Base-by-base conservation (phyloP, 2,113 vertebrate genomes). In the Puffinus mauretanicus region DNA sequence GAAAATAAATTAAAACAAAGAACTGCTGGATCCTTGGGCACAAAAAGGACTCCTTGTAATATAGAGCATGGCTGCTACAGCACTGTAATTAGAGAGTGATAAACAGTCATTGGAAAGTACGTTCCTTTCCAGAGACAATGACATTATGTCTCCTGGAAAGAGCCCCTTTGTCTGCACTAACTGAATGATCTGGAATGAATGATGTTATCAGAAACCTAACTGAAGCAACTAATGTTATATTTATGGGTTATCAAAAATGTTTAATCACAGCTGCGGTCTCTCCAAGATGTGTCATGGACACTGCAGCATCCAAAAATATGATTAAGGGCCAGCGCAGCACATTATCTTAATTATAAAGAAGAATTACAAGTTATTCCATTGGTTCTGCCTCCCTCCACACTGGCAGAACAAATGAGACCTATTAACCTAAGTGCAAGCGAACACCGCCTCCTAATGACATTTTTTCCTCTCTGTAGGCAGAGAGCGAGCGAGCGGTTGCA, bases 1-100 rank as follows among this genome's bases (percentile, higher is more conserved):
- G 96, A 98, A 98, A 98, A 98, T 98, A 98, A 98, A 98, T 98
- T 98, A 98, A 98, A 98, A 98, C 98, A 98, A 98, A 98, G 97
- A 97, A 95, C 96, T 97, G 96, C 94, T 97, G 91, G 88, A 97
- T 98, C 95, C 94, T 96, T 97, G 94, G 86, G 64, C 94, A 96
- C 95, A 97, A 97, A 97, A 96, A 95, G 95, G 95, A 93, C 93
- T 96, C 66, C 96, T 97, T 96, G 88, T 97, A 97, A 97, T 96
- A 97, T 10, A 96, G 73, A 97, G 90, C 82, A 91, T 90, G 95
- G 94, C 86, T 97, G 86, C 86, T 95, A 86, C 79, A 93, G 66
- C 97, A 93, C 94, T 97, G 69, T 98, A 98, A 98, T 98, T 98
- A 98, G 34, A 75, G 90, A 94, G 94, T 98, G 97, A 98, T 98